Evolutionary conservation across 2,113 vertebrate genomes (phyloP), one percentile per base, ranked within the genome.

Genomic region (Acinonyx jubatus): DNA sequence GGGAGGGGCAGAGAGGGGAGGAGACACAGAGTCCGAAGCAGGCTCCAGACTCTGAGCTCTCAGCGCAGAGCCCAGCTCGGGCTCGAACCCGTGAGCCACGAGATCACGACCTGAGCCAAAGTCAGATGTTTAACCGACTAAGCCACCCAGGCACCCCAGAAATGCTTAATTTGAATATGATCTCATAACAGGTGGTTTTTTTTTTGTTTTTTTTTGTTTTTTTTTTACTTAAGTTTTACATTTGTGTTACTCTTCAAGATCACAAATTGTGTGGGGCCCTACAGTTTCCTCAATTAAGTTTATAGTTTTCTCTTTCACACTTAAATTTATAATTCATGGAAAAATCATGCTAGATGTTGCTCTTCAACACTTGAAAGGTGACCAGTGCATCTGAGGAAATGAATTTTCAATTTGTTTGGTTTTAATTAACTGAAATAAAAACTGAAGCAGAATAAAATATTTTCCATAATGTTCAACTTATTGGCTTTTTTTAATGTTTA

Each of bases 401-500:
- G 25, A 80, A 12, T 76, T 91, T 78, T 84, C 55, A 91, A 36
- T 45, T 86, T 71, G 45, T 61, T 91, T 71, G 25, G 4, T 63
- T 95, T 91, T 25, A 80, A 45, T 66, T 45, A 55, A 48, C 68
- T 85, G 68, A 95, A 85, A 79, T 74, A 69, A 76, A 94, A 79
- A 38, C 36, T 31, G 31, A 69, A 84, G 4, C 31, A 48, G 36
- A 25, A 1, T 86, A 78, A 91, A 84, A 8, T 57, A 25, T 83
- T 61, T 71, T 21, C 65, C 5, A 83, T 71, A 7, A 69, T 18
- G 36, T 2, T 36, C 55, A 79, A 57, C 15, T 36, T 69, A 69
- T 48, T 85, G 10, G 41, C 6, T 45, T 45, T 45, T 45, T 45
- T 45, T 45, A 45, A 45, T 45, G 41, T 45, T 45, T 45, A 45